Percentiles rank a stretch among this genome's conserved stretches.
Evolutionary conservation across 2,113 vertebrate species (phyloP).

Genomic region (Zonotrichia leucophrys): DNA sequence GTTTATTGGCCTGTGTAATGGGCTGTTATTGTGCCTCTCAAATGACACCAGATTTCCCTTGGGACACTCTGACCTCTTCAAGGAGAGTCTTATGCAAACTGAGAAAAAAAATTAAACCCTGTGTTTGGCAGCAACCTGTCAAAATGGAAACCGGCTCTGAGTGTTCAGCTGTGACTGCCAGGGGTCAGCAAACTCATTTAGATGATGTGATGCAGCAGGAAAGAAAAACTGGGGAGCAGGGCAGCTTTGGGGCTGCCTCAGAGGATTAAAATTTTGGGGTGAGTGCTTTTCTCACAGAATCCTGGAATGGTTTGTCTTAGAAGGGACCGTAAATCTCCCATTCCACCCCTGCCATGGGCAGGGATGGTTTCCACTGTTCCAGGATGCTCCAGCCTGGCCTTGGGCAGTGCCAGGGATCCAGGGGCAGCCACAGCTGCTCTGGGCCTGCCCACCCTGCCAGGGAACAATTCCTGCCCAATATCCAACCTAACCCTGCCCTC

Average conservation of each 20-base stretch:
- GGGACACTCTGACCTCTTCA: neutral
- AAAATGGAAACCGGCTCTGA: neutral
- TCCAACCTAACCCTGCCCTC: neutral
- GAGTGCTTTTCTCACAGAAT: neutral
- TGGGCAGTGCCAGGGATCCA: neutral
- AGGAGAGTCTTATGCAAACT: neutral
- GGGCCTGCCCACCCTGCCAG: neutral
- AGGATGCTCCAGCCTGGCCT: neutral
- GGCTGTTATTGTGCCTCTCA: neutral
- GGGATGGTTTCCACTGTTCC: neutral
- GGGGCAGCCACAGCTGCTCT: neutral
- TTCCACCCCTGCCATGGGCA: rapidly evolving
- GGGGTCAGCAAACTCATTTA: neutral
- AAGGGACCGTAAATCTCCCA: neutral
- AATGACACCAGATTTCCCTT: neutral
- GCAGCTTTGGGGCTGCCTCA: neutral
- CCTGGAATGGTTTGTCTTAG: neutral
- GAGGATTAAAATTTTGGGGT: neutral
- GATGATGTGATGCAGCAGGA: neutral
- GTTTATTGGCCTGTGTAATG: neutral
- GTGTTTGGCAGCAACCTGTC: neutral
- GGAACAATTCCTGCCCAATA: neutral
- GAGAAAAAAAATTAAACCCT: neutral
- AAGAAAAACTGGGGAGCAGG: neutral
- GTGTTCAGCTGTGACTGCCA: neutral